Conservation (phyloP, 2,113 vertebrate genomes). For the Chrysochloris asiatica region DNA sequence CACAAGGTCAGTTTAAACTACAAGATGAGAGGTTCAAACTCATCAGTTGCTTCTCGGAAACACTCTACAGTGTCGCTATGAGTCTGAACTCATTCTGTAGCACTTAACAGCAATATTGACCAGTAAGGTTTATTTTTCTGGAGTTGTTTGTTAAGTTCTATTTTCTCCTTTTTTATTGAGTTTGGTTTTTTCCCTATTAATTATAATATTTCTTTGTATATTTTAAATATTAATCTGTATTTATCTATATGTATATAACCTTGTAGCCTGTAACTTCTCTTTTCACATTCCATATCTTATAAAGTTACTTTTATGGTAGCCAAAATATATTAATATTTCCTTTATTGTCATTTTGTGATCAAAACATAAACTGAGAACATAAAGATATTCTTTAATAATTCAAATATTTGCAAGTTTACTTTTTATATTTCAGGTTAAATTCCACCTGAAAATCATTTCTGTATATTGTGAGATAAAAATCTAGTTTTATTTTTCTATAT, state of each 20-base stretch:
- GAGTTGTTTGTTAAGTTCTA: background rate
- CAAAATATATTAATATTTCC: background rate
- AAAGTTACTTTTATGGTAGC: background rate
- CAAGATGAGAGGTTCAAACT: no score
- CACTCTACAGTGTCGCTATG: no score
- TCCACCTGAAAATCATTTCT: background rate
- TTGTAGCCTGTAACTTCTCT: background rate
- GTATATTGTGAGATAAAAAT: background rate
- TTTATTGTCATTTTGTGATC: background rate
- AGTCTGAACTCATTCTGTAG: no score
- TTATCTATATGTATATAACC: no score
- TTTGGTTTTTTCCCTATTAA: no score
- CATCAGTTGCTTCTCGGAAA: no score
- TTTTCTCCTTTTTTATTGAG: background rate
- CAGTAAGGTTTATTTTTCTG: background rate
- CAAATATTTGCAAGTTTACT: background rate
- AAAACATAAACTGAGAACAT: background rate
- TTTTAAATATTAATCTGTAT: background rate
- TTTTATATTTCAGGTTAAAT: constrained; percentile 11
- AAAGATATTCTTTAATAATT: background rate
- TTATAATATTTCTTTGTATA: no score
- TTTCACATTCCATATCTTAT: background rate
- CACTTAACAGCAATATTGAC: no score
- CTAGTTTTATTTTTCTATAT: background rate
- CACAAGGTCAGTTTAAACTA: no score